A percentile compares a stretch with the other conserved stretches of the same genome.
phyloP scores from a whole-genome alignment of 2,888 invertebrate species.

The Nesidiocoris tenuis region DNA sequence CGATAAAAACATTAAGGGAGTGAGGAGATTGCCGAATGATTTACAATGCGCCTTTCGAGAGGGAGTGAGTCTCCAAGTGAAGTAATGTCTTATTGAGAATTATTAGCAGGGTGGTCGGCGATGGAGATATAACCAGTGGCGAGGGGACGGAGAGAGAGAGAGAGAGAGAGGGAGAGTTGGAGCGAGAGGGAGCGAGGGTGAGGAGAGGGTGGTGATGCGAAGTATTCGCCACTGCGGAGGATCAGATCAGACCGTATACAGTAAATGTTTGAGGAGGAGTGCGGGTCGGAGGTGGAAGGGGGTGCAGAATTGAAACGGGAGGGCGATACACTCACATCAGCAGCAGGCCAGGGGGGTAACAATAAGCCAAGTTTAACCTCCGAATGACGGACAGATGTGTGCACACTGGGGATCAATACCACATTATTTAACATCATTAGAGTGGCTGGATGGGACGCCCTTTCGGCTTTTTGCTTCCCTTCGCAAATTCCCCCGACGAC shows the following conservation, averaged over 20 bases:
- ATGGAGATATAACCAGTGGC: constrained; percentile 26
- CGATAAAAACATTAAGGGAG: neutral
- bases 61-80: constrained; percentile 25
- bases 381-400: constrained; percentile 38
- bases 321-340: constrained; percentile 19
- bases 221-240: neutral
- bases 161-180: neutral
- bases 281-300: neutral
- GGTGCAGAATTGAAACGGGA: neutral
- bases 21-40: constrained; percentile 21
- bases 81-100: constrained; percentile 39
- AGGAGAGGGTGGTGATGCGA: neutral
- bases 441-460: constrained; percentile 4
- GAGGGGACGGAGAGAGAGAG: constrained; percentile 9
- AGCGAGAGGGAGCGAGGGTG: no score
- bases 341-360: constrained; percentile 18
- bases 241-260: constrained; percentile 6
- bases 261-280: constrained; percentile 28
- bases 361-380: constrained; percentile 39
- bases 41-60: constrained; percentile 14
- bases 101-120: constrained; percentile 35
- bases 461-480: constrained; percentile 4
- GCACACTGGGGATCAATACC: constrained; percentile 32
- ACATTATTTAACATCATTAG: constrained; percentile 41
- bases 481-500: neutral